A percentile compares a stretch with the other conserved stretches of the same genome.
phyloP scores from a whole-genome alignment of 2,797 vertebrate genomes.

The Eupleurogrammus muticus region DNA sequence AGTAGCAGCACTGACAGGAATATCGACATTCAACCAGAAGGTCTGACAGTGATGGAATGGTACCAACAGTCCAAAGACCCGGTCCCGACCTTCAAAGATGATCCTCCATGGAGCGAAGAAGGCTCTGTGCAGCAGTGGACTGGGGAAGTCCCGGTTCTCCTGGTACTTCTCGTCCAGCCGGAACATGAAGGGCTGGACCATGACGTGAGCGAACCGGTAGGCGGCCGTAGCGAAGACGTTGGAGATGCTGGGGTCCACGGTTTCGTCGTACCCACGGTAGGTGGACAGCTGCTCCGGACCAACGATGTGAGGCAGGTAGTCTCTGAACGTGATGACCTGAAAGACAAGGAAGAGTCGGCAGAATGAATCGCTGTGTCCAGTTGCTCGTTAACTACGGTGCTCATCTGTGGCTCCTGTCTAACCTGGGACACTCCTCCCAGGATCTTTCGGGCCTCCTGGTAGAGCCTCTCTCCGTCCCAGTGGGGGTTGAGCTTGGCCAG shows the following conservation, averaged over 20 bases:
- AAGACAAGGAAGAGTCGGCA: conserved; percentile 10
- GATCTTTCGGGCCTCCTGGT: conserved; percentile 91
- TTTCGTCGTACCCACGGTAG: conserved; percentile 83
- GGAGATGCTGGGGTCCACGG: conserved; percentile 85
- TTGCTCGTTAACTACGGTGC: too few relatives aligned
- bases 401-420: too few relatives aligned
- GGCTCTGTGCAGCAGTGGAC: conserved; percentile 73
- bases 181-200: conserved; percentile 85
- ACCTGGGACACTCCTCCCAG: conserved; percentile 87
- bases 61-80: not conserved
- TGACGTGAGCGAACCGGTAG: conserved; percentile 88
- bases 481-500: conserved; percentile 85
- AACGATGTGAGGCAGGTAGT: conserved; percentile 87
- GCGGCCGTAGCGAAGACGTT: conserved; percentile 89
- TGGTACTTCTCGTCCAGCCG: conserved; percentile 80
- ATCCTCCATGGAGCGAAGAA: conserved; percentile 88
- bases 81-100: conserved; percentile 81
- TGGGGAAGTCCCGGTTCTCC: conserved; percentile 61
- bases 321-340: conserved; percentile 83
- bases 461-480: conserved; percentile 89
- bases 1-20: too few relatives aligned
- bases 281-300: conserved; percentile 80
- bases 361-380: too few relatives aligned
- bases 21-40: too few relatives aligned
- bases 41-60: too few relatives aligned